Evolutionary conservation across 2,797 vertebrate species (phyloP), one percentile per base, ranked within the genome.

Genomic region (Glyptemys insculpta): DNA sequence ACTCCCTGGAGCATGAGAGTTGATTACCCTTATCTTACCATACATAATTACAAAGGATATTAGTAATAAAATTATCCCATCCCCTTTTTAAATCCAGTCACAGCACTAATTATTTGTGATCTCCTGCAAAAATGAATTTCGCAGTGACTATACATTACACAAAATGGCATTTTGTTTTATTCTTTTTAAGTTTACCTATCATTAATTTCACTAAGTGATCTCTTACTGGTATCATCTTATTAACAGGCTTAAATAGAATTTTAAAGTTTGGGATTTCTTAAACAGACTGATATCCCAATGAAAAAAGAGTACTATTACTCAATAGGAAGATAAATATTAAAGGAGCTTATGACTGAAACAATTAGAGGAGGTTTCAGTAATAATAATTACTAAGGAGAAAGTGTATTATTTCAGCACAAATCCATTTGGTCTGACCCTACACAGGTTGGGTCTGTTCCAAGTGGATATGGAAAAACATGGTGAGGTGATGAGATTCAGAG

Each of bases 61-160:
- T 50, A 92, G 92, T 59, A 62, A 65, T 37, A 47, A 81, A 21
- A 87, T 74, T 23, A 68, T 74, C 54, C 44, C 41, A n/a, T 87
- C 88, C 50, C 83, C 53, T 57, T 79, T 94, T 85, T 79, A 87
- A 92, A 90, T 80, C 87, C 90, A 62, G 91, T 85, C 49, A 54
- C 23, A 14, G 9, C 68, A 89, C 29, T 6, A 78, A 8, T 10
- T 41, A 88, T 85, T 83, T 54, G 49, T 2, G 81, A 27, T 34
- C 53, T 56, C 12, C 1, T n/a, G n/a, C 53, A 88, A 37, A 37
- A 86, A 90, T 59, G 85, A 91, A 93, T 86, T 92, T 74, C 44
- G 86, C 83, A 83, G 59, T 41, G 37, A 31, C 87, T 79, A 41
- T 3, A 4, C 37, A 2, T 19, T 59, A 79, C 34, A 86, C 52